Conservation (phyloP, 2,797 vertebrate species). For the Centroberyx gerrardi region DNA sequence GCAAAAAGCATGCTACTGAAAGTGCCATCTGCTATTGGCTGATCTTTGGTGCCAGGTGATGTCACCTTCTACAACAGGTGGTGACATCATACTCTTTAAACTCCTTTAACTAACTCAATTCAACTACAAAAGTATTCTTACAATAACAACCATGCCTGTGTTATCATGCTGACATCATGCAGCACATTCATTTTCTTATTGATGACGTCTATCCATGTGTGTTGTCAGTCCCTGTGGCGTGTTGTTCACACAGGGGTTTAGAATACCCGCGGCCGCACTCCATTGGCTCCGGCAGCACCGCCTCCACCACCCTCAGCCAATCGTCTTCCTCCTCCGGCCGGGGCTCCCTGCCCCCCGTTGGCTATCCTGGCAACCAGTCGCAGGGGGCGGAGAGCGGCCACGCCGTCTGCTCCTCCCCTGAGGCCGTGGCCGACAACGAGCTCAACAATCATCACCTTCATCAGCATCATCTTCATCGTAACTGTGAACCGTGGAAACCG, state of each 20-base stretch:
- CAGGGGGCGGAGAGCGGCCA: constrained; percentile 56
- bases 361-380: constrained; percentile 67
- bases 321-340: constrained; percentile 88
- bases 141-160: constrained; percentile 12
- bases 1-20: no score
- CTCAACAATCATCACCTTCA: constrained; percentile 64
- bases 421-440: constrained; percentile 75
- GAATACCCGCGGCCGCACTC: constrained; percentile 82
- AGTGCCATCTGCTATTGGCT: no score
- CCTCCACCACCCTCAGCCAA: constrained; percentile 83
- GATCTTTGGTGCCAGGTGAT: no score
- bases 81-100: no score
- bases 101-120: no score
- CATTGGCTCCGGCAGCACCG: constrained; percentile 83
- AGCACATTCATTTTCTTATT: constrained; percentile 35
- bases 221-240: constrained; percentile 82
- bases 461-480: constrained; percentile 68
- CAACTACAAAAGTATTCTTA: no score
- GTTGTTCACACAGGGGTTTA: constrained; percentile 81
- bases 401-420: constrained; percentile 54
- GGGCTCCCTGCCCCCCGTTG: constrained; percentile 81
- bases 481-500: constrained; percentile 69
- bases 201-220: constrained; percentile 68
- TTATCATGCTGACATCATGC: neutral
- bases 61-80: no score